A percentile compares a stretch with the other conserved stretches of the same genome.
Evolutionary conservation across 2,888 invertebrate species (phyloP).

Genomic region (Lepidocyrtoides sp.): DNA sequence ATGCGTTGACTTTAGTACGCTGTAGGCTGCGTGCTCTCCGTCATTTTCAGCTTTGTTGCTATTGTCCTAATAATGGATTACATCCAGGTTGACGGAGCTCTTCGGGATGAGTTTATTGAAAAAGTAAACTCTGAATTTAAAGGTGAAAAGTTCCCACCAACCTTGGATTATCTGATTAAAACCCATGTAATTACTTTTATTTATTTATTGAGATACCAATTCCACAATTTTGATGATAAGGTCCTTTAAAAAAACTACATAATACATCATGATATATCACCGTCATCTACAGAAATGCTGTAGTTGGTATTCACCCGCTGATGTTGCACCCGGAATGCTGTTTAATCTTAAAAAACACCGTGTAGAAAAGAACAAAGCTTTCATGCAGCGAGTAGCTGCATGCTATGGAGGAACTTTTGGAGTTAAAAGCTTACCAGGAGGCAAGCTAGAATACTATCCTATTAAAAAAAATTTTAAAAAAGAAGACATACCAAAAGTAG

Average conservation of each 20-base stretch:
- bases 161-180: too few species aligned
- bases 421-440: background rate
- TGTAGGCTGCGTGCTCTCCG: constrained; percentile 39
- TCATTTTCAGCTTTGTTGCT: background rate
- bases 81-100: background rate
- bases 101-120: constrained; percentile 29
- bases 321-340: background rate
- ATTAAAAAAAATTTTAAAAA: background rate
- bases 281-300: constrained; percentile 59
- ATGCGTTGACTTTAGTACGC: constrained; percentile 50
- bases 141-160: too few species aligned
- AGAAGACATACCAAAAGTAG: constrained; percentile 17
- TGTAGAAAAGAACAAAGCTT: constrained; percentile 21
- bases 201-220: too few species aligned
- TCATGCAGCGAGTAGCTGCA: constrained; percentile 47
- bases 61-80: background rate
- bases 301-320: constrained; percentile 67
- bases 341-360: constrained; percentile 30
- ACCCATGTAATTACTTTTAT: too few species aligned
- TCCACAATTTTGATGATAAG: too few species aligned
- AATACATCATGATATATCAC: background rate
- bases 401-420: constrained; percentile 65
- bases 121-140: background rate
- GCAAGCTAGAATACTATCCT: background rate
- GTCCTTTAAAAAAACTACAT: too few species aligned